Percentiles rank a stretch among this genome's conserved stretches.
Evolutionary conservation across 2,113 vertebrate species (phyloP).

Genomic region (Hippocampus mohnikei): DNA sequence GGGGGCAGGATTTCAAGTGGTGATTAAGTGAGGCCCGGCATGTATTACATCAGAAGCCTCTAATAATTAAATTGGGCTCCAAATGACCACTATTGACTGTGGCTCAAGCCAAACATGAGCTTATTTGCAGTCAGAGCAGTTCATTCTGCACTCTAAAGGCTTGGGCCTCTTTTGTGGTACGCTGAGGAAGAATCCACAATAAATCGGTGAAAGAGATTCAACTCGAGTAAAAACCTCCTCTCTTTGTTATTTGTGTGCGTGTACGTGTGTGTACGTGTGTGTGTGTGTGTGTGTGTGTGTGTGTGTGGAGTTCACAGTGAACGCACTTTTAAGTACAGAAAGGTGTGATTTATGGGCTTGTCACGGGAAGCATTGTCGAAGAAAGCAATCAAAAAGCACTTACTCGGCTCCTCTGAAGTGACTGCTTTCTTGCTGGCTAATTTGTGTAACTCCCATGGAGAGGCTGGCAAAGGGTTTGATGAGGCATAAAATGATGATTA

Average conservation of each 20-base stretch:
- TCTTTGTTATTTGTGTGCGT: conserved; percentile 44
- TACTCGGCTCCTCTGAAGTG: conserved; percentile 98
- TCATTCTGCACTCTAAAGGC: conserved; percentile 66
- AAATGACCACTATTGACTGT: conserved; percentile 54
- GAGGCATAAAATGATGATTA: conserved; percentile 99
- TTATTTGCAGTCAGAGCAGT: conserved; percentile 62
- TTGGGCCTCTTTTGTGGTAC: conserved; percentile 61
- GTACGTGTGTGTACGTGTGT: conserved; percentile 65
- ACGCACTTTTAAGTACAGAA: conserved; percentile 81
- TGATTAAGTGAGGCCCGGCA: neutral
- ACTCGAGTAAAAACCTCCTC: conserved; percentile 62
- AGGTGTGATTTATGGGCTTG: conserved; percentile 99
- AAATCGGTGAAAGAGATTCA: conserved; percentile 65
- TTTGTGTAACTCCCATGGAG: conserved; percentile 99
- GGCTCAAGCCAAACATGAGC: conserved; percentile 59
- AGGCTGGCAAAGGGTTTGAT: conserved; percentile 99
- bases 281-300: conserved; percentile 62
- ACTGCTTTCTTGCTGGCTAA: conserved; percentile 98
- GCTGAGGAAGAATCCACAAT: conserved; percentile 68
- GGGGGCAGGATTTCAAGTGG: neutral
- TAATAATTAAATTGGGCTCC: conserved; percentile 50
- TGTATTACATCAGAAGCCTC: neutral
- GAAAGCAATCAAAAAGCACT: conserved; percentile 99
- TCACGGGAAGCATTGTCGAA: conserved; percentile 94
- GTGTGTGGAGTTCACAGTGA: conserved; percentile 79